Base-by-base conservation (phyloP, 2,888 invertebrate genomes). In the Sminthurinus aureus region DNA sequence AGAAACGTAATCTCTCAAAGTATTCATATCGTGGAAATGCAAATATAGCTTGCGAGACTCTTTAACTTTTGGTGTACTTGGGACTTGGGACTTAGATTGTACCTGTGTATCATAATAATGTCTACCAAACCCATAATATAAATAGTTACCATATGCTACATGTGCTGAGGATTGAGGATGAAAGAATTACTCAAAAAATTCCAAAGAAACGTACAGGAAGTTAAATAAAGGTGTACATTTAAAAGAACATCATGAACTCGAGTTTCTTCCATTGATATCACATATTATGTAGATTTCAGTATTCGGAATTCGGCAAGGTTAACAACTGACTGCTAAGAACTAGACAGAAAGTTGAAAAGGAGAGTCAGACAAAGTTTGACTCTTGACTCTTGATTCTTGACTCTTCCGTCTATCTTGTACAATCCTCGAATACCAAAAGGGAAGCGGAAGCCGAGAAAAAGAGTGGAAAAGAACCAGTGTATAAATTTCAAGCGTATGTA, bases 381-480 rank as follows among this genome's bases (percentile, higher is more conserved):
- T 81, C 74, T 81, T 66, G 74, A n/a, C n/a, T n/a, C n/a, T 81
- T 52, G 50, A 64, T 0, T 69, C 66, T 15, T 15, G 58, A 58
- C 58, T 58, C 58, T 58, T 15, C 15, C n/a, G n/a, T 66, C 66
- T 66, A 15, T 66, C 15, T 66, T 15, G 6, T 15, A 66, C 8
- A 15, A 66, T n/a, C n/a, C n/a, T n/a, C n/a, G n/a, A 79, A 69
- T 79, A 79, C 52, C 26, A 81, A 81, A 66, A 81, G 74, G 20
- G 58, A 58, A 66, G 74, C 52, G 38, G n/a, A 0, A 79, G 67
- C 24, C 38, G 66, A 26, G 79, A 66, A 67, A 66, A 26, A 75
- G 51, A n/a, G 51, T 11, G 38, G 12, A 22, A n/a, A 52, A 71
- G 4, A 71, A 24, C 22, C 9, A 9, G 71, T 8, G 26, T 9